Percentiles rank a stretch among this genome's conserved stretches.
Conservation (phyloP, 2,888 invertebrate species). For the Nowickia ferox region DNA sequence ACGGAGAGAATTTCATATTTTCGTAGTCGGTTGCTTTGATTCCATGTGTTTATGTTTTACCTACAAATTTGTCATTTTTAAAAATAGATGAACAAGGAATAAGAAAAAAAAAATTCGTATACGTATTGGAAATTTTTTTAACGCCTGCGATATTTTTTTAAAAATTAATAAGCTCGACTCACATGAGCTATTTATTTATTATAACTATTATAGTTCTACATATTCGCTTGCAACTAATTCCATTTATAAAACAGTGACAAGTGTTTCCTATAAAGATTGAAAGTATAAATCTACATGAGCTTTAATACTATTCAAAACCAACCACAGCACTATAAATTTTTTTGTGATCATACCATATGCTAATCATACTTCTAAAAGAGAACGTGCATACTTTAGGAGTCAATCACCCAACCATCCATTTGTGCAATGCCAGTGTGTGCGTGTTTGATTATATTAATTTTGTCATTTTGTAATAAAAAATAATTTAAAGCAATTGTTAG, state of each 20-base stretch:
- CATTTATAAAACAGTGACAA: slow-evolving; percentile 42
- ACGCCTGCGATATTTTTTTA: too few relatives aligned
- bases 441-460: slow-evolving; percentile 19
- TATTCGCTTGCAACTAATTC: slow-evolving; percentile 5
- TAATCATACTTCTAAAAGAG: slow-evolving; percentile 45
- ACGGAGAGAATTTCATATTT: too few relatives aligned
- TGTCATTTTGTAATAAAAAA: slow-evolving; percentile 56
- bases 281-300: slow-evolving; percentile 8
- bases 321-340: slow-evolving; percentile 14
- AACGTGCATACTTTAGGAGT: slow-evolving; percentile 29
- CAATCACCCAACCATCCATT: slow-evolving; percentile 47
- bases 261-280: slow-evolving; percentile 32
- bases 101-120: too few relatives aligned
- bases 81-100: too few relatives aligned
- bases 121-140: too few relatives aligned
- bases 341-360: slow-evolving; percentile 12
- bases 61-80: too few relatives aligned
- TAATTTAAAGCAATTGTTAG: slow-evolving; percentile 46
- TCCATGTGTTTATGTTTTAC: too few relatives aligned
- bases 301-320: slow-evolving; percentile 23
- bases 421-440: slow-evolving; percentile 1
- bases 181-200: too few relatives aligned
- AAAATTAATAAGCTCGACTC: too few relatives aligned
- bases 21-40: too few relatives aligned
- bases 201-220: not conserved